phyloP scores from a whole-genome alignment of 2,888 invertebrate genomes.

The Cerceris ruficornis region DNA sequence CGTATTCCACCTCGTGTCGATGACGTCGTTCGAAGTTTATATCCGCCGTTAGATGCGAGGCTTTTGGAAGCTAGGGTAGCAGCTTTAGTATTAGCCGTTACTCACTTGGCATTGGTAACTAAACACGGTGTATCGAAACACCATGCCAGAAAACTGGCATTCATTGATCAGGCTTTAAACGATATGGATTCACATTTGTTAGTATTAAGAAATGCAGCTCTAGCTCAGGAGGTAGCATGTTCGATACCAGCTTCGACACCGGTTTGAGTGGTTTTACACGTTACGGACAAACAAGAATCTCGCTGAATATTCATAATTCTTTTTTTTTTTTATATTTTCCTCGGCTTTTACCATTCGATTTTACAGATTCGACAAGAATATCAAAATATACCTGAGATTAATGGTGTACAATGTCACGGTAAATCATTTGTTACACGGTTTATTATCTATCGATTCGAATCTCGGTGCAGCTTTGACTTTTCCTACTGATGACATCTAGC shows the following conservation, averaged over 20 bases:
- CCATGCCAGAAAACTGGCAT: slow-evolving; percentile 81
- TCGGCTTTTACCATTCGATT: slow-evolving; percentile 11
- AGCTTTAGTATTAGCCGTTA: slow-evolving; percentile 86
- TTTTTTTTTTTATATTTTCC: slow-evolving; percentile 18
- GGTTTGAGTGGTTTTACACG: slow-evolving; percentile 62
- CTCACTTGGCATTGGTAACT: slow-evolving; percentile 86
- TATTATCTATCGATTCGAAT: slow-evolving; percentile 45
- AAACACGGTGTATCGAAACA: slow-evolving; percentile 83
- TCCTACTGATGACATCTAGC: slow-evolving; percentile 34
- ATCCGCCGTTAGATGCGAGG: slow-evolving; percentile 87
- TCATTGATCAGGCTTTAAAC: slow-evolving; percentile 86
- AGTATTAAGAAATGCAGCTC: slow-evolving; percentile 83
- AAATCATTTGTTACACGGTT: slow-evolving; percentile 16
- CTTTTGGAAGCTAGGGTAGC: slow-evolving; percentile 87
- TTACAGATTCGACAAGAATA: not conserved
- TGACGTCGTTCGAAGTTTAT: slow-evolving; percentile 88
- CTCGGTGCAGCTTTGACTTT: slow-evolving; percentile 29
- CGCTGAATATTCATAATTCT: slow-evolving; percentile 27
- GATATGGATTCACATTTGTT: slow-evolving; percentile 86
- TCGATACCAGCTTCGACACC: slow-evolving; percentile 80
- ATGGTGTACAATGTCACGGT: slow-evolving; percentile 18
- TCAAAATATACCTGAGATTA: slow-evolving; percentile 15
- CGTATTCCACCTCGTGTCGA: slow-evolving; percentile 87
- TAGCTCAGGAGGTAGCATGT: slow-evolving; percentile 82
- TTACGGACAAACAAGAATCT: not conserved